Conservation (phyloP, 2,888 invertebrate species). For the Allolobophora icterica region DNA sequence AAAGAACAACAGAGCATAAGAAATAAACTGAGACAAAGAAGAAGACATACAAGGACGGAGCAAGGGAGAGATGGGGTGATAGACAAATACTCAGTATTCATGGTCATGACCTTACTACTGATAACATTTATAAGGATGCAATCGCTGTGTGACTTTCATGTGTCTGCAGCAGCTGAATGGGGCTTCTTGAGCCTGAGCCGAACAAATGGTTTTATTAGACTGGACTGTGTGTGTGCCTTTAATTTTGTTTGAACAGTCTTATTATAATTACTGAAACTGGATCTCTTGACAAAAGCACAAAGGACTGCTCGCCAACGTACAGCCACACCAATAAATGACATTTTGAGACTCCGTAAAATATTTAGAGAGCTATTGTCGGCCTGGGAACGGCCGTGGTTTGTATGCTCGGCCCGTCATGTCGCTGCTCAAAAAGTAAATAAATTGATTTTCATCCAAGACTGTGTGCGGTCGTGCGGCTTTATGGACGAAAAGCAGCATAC, state of each 20-base stretch:
- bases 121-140: neutral
- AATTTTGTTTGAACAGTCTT: slow-evolving; percentile 26
- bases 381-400: slow-evolving; percentile 28
- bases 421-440: slow-evolving; percentile 26
- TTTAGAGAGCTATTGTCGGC: slow-evolving; percentile 13
- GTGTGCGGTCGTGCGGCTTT: neutral
- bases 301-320: neutral
- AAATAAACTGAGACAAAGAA: neutral
- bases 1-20: neutral
- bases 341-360: slow-evolving; percentile 25
- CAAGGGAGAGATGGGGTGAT: neutral
- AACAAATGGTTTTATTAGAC: slow-evolving; percentile 14
- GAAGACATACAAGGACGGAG: neutral
- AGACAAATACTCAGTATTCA: neutral
- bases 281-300: neutral
- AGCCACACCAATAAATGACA: slow-evolving; percentile 6
- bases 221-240: neutral
- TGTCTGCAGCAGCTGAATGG: slow-evolving; percentile 1
- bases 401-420: slow-evolving; percentile 23
- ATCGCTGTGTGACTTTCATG: slow-evolving; percentile 3
- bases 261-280: slow-evolving; percentile 14
- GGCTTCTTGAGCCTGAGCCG: slow-evolving; percentile 8
- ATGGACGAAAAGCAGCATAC: slow-evolving; percentile 23
- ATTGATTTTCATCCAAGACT: slow-evolving; percentile 27
- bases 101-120: neutral